These are phyloP conservation scores for Epistrophe grossulariae DNA, from an alignment of 2,888 invertebrate genomes.

Conservation along the genomic window DNA sequence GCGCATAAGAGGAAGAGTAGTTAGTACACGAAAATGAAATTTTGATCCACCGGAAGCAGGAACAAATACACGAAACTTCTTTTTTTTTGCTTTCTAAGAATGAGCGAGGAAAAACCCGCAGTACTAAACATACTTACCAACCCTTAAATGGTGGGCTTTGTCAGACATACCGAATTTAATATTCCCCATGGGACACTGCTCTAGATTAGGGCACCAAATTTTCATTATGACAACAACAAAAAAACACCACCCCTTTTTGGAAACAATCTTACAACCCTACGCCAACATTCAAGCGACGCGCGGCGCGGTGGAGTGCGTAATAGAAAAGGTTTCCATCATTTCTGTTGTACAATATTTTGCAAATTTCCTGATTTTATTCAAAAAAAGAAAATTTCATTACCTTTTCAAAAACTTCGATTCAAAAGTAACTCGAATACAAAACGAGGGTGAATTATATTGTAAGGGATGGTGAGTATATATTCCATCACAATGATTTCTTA, in stretches of 20 bases:
- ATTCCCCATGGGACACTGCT: slow-evolving; percentile 62
- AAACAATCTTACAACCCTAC: slow-evolving; percentile 43
- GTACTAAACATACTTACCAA: slow-evolving; percentile 32
- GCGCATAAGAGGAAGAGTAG: slow-evolving; percentile 15
- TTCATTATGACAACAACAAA: slow-evolving; percentile 24
- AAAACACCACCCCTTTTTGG: slow-evolving; percentile 54
- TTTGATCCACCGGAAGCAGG: slow-evolving; percentile 14
- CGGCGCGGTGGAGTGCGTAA: background rate
- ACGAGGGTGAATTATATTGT: slow-evolving; percentile 56
- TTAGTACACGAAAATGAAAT: slow-evolving; percentile 5
- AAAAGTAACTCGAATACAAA: slow-evolving; percentile 27
- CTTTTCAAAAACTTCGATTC: slow-evolving; percentile 15
- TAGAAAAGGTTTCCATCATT: slow-evolving; percentile 37
- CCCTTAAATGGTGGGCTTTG: slow-evolving; percentile 43
- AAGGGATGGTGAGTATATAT: background rate
- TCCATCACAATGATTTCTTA: slow-evolving; percentile 50
- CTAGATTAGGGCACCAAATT: slow-evolving; percentile 41
- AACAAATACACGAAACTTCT: background rate
- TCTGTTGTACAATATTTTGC: slow-evolving; percentile 55
- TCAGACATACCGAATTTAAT: slow-evolving; percentile 46
- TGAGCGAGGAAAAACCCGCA: slow-evolving; percentile 10
- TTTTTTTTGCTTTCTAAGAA: slow-evolving; percentile 4
- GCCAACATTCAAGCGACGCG: slow-evolving; percentile 3
- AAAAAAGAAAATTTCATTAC: slow-evolving; percentile 70
- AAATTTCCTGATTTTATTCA: slow-evolving; percentile 67